Percentiles rank a stretch among this genome's conserved stretches.
These are phyloP conservation scores for Patella vulgata DNA, from an alignment of 1,140 invertebrate species.

Conservation along the genomic window DNA sequence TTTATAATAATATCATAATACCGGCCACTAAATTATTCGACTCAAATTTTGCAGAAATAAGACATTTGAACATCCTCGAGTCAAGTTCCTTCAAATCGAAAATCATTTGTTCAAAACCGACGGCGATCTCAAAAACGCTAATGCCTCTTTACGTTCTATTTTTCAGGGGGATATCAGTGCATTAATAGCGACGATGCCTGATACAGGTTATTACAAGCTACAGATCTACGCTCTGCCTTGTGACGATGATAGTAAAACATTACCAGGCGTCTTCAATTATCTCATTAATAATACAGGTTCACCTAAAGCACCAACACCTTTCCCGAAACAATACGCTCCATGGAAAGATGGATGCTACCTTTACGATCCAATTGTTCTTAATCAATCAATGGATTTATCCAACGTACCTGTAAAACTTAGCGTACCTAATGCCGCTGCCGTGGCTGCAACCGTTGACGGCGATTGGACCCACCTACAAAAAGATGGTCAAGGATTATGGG, in stretches of 20 bases:
- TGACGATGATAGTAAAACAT: slow-evolving; percentile 56
- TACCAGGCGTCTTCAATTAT: slow-evolving; percentile 65
- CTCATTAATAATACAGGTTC: slow-evolving; percentile 48
- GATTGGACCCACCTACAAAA: slow-evolving; percentile 63
- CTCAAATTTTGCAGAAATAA: too few species aligned
- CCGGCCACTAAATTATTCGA: too few species aligned
- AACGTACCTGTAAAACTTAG: slow-evolving; percentile 51
- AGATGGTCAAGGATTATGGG: slow-evolving; percentile 50
- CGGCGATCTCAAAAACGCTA: too few species aligned
- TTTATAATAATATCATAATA: too few species aligned
- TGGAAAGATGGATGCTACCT: slow-evolving; percentile 67
- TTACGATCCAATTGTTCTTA: slow-evolving; percentile 48
- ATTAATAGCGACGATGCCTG: slow-evolving; percentile 49
- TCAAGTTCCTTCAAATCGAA: too few species aligned
- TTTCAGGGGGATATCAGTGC: slow-evolving; percentile 35
- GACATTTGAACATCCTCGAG: too few species aligned
- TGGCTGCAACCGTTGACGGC: slow-evolving; percentile 60
- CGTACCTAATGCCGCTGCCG: slow-evolving; percentile 58
- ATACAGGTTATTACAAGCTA: slow-evolving; percentile 61
- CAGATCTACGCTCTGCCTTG: slow-evolving; percentile 61
- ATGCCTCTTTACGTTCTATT: too few species aligned
- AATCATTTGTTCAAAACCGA: too few species aligned
- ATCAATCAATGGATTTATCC: slow-evolving; percentile 28
- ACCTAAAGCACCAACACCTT: slow-evolving; percentile 29
- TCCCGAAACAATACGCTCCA: slow-evolving; percentile 66